Percentiles rank a stretch among this genome's conserved stretches.
Conservation (phyloP, 2,113 vertebrate genomes). For the Oxygymnocypris stewartii region DNA sequence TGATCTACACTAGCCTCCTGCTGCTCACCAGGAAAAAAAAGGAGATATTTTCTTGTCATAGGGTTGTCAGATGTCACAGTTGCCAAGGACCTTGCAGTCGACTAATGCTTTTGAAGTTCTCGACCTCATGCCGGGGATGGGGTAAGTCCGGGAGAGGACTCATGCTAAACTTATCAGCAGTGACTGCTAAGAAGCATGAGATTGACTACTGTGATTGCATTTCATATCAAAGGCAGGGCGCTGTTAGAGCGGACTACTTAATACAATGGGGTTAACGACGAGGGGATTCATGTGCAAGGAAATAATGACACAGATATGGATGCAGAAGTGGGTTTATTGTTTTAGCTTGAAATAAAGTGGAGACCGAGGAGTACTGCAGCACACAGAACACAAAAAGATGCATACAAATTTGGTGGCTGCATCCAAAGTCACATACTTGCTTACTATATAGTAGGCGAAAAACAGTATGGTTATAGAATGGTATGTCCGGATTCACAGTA, state of each 20-base stretch:
- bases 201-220: slow-evolving; percentile 19
- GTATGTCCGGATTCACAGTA: too few species aligned
- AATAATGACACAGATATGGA: slow-evolving; percentile 7
- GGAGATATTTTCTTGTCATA: slow-evolving; percentile 50
- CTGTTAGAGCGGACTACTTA: slow-evolving; percentile 7
- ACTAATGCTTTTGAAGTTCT: slow-evolving; percentile 48
- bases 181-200: slow-evolving; percentile 26
- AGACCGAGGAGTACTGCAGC: neutral
- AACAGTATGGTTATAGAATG: too few species aligned
- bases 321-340: slow-evolving; percentile 6
- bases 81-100: slow-evolving; percentile 46
- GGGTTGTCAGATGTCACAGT: slow-evolving; percentile 53
- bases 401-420: neutral
- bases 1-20: slow-evolving; percentile 51
- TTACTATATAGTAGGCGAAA: neutral
- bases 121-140: slow-evolving; percentile 18
- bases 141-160: slow-evolving; percentile 29
- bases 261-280: neutral
- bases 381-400: neutral
- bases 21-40: slow-evolving; percentile 21
- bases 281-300: neutral
- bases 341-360: neutral
- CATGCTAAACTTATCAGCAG: slow-evolving; percentile 28
- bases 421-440: neutral
- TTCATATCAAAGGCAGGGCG: slow-evolving; percentile 16